A percentile compares a stretch with the other conserved stretches of the same genome.
phyloP scores from a whole-genome alignment of 2,113 vertebrate species.

The Tragulus kanchil region DNA sequence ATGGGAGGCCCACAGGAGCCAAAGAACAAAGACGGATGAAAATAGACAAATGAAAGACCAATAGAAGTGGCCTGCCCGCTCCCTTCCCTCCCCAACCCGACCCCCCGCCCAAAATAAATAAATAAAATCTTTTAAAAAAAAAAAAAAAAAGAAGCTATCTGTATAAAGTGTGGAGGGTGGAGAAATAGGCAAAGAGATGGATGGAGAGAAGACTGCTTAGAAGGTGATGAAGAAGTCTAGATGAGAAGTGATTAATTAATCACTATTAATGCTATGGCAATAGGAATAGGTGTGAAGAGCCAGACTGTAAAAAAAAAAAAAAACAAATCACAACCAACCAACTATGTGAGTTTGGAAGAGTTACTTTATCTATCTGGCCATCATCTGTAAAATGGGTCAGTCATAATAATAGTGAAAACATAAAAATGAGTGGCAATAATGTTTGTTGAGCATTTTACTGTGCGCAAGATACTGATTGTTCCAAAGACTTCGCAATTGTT shows the following conservation, averaged over 20 bases:
- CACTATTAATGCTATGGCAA: background rate
- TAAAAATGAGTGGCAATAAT: background rate
- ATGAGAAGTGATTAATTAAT: background rate
- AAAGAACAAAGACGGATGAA: no score
- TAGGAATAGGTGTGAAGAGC: background rate
- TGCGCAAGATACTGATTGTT: background rate
- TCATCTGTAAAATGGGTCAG: background rate
- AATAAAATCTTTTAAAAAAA: no score
- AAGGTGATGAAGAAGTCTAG: background rate
- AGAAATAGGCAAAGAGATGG: background rate
- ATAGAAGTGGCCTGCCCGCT: no score
- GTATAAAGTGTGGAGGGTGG: background rate
- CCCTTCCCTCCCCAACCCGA: no score
- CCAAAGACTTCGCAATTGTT: background rate
- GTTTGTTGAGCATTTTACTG: background rate
- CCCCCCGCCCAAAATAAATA: no score
- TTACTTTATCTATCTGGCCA: background rate
- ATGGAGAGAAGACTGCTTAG: background rate
- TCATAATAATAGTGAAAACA: background rate
- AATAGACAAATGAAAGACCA: no score
- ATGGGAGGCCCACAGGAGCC: no score
- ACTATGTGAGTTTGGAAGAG: background rate
- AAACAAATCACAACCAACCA: background rate
- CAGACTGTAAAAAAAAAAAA: background rate
- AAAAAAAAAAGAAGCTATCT: no score